Conservation (phyloP, 2,113 vertebrate species). For the Oenanthe oenanthe region DNA sequence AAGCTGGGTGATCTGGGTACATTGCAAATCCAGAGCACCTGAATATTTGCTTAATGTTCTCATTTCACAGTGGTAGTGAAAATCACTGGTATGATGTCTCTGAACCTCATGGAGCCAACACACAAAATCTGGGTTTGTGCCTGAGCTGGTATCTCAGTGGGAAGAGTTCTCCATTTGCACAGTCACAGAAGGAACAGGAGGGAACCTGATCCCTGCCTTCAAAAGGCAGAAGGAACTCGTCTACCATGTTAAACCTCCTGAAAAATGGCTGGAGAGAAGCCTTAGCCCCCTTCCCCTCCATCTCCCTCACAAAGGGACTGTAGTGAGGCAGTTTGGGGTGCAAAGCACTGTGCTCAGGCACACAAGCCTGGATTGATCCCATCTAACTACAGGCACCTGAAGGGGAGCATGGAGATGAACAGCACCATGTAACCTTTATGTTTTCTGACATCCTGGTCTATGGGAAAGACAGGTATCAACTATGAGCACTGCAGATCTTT, state of each 20-base stretch:
- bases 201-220: neutral
- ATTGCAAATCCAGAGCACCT: neutral
- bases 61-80: neutral
- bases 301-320: too few relatives aligned
- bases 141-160: neutral
- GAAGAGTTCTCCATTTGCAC: neutral
- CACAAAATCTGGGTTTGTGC: neutral
- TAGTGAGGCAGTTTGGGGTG: neutral
- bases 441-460: neutral
- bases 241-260: neutral
- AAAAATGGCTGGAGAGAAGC: neutral
- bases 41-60: neutral
- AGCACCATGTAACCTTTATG: fast-evolving
- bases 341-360: neutral
- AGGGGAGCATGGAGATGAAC: neutral
- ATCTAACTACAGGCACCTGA: neutral
- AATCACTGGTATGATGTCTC: neutral
- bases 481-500: neutral
- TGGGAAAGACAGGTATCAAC: neutral
- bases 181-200: neutral
- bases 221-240: neutral
- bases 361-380: fast-evolving
- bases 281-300: fast-evolving
- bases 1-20: neutral
- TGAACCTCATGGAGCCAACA: neutral